A percentile compares a stretch with the other conserved stretches of the same genome.
phyloP scores from a whole-genome alignment of 1,140 invertebrate genomes.

The Magallana gigas region DNA sequence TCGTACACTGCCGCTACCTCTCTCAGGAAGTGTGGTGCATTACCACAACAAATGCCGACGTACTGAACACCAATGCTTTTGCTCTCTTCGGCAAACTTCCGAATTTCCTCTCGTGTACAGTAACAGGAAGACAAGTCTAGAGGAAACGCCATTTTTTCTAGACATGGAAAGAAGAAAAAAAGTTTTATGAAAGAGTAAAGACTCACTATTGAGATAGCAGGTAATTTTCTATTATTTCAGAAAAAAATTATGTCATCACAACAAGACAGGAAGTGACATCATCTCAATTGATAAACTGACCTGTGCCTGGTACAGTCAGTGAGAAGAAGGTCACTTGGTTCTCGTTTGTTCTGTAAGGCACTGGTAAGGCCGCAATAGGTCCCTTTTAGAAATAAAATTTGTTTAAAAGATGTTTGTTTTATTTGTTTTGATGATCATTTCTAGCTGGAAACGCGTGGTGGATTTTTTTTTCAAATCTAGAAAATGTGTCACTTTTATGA shows the following conservation, averaged over 20 bases:
- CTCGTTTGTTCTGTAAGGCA: constrained; percentile 64
- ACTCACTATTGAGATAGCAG: too few relatives aligned
- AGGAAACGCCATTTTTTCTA: constrained; percentile 55
- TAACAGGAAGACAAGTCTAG: constrained; percentile 46
- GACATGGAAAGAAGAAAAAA: not conserved
- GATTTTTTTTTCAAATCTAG: too few relatives aligned
- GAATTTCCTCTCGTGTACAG: constrained; percentile 60
- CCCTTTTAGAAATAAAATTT: constrained; percentile 52
- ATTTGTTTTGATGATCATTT: too few relatives aligned
- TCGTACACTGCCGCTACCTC: constrained; percentile 64
- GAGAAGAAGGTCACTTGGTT: constrained; percentile 63
- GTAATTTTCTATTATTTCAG: too few relatives aligned
- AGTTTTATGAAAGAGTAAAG: not conserved
- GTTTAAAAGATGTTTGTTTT: too few relatives aligned
- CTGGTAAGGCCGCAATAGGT: constrained; percentile 70
- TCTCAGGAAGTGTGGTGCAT: constrained; percentile 61
- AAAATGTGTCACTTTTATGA: too few relatives aligned
- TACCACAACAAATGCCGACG: constrained; percentile 72
- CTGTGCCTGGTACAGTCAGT: constrained; percentile 63
- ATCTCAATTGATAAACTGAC: not conserved
- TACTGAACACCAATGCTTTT: constrained; percentile 68
- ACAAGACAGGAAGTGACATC: too few relatives aligned
- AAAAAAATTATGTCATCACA: not conserved
- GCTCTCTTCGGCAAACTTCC: constrained; percentile 59
- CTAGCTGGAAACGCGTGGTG: too few relatives aligned